Evolutionary conservation across 2,113 vertebrate species (phyloP), one percentile per base, ranked within the genome.

Genomic region (Zosterops pallidus): DNA sequence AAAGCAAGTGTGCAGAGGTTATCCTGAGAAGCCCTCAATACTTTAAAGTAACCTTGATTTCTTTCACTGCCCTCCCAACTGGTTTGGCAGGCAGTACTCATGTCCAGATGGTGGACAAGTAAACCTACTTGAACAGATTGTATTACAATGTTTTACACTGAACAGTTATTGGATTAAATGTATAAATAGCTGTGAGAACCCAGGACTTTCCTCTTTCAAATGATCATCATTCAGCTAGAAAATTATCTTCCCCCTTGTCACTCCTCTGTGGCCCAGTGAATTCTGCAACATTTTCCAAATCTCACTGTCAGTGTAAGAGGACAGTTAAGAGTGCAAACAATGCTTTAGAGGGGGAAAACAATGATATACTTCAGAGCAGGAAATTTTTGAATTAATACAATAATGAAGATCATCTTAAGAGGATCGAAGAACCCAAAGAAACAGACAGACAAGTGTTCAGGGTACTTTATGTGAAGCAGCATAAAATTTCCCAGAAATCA

Each of bases 51-150:
- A 91, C 86, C 77, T 86, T 93, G 56, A 86, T 81, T 86, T 91
- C 72, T 77, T 90, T 35, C 41, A 44, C 28, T 82, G 86, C 37
- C 65, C 72, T 92, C 91, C 39, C 57, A 64, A 41, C 72, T 80
- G 9, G 67, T 69, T 76, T 94, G 94, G 92, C 94, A 92, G 49
- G 63, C 49, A 90, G n/a, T 25, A 50, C 8, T 77, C 63, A n/a
- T 1, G 18, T 90, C 90, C 95, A 97, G 92, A 94, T 95, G 94
- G 96, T 42, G 24, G 74, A 91, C 82, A 83, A 95, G 92, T 62
- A 88, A 97, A 77, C 53, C 88, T 90, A 70, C 71, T 92, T 86
- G 53, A 95, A 86, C 85, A 94, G 94, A 95, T 57, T 93, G 75
- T 47, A 93, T 77, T 86, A 75, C 82, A 69, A 46, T 50, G 83